Conservation (phyloP, 2,113 vertebrate genomes). For the Dasypus novemcinctus region DNA sequence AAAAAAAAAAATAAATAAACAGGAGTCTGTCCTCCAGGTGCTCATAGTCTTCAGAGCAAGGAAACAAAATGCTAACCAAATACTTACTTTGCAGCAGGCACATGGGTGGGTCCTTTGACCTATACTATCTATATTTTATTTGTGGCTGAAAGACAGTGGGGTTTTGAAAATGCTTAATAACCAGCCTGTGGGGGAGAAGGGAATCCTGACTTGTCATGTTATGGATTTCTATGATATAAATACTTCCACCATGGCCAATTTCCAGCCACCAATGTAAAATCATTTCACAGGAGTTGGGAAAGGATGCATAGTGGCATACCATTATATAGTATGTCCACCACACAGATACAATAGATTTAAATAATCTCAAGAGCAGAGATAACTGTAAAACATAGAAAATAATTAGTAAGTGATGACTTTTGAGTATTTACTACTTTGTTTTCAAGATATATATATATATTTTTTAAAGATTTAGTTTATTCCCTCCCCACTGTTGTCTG, state of each 20-base stretch:
- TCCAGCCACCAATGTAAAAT: background rate
- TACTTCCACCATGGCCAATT: background rate
- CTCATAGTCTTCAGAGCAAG: background rate
- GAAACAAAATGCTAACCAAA: background rate
- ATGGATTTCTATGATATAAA: background rate
- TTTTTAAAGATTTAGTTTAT: no score
- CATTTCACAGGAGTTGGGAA: background rate
- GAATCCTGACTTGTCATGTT: background rate
- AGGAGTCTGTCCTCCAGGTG: background rate
- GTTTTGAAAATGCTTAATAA: background rate
- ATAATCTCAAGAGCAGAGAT: background rate
- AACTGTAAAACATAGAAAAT: background rate
- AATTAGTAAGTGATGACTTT: background rate
- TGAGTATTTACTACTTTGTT: background rate
- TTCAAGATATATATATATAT: no score
- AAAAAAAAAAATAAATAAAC: no score
- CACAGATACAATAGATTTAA: background rate
- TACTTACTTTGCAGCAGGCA: background rate
- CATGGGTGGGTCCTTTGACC: background rate
- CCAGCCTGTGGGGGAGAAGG: background rate
- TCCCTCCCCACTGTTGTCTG: no score
- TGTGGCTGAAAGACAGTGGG: background rate
- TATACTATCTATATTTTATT: background rate
- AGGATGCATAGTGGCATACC: accelerated
- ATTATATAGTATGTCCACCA: background rate